Evolutionary conservation across 2,797 vertebrate species (phyloP), one percentile per base, ranked within the genome.

Genomic region (Sphenodon punctatus): DNA sequence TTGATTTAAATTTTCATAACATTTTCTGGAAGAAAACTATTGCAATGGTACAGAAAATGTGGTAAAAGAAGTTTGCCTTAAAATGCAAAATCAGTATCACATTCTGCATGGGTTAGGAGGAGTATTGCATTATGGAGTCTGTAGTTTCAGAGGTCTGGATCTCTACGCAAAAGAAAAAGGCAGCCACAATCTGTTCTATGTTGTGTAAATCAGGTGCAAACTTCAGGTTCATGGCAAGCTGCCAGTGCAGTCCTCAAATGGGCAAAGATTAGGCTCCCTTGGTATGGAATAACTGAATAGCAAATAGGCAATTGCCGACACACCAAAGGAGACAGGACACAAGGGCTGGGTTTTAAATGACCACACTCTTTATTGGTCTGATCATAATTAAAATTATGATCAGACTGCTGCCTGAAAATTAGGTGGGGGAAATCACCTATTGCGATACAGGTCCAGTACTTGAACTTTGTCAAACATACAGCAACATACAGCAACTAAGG

Each of bases 211-310:
- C 51, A 67, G 69, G 43, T 55, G 65, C 73, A 51, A 75, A 60
- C 63, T 65, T 68, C 11, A 5, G 68, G 39, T 43, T 79, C 69
- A 36, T 46, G 56, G 63, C 30, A 82, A 66, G 59, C 46, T 68
- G 48, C 60, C 68, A 42, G 30, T 38, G 41, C 30, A 8, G 4
- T 30, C 30, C 32, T 34, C 27, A 66, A 67, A 72, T 65, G 55
- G 78, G 78, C 86, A 82, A 82, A 64, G 30, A 22, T 30, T 16
- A 53, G 64, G 60, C 86, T 89, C 78, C 67, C 64, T 63, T 8
- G 1, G 7, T 34, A 78, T 11, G 30, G 86, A 67, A 80, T 27
- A 67, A 51, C 0, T 0, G 34, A 86, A 64, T 10, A 55, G 48
- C 66, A 58, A 69, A 68, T 73, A 78, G 19, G 53, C 23, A 58